A percentile compares a stretch with the other conserved stretches of the same genome.
These are phyloP conservation scores for Clarias macrocephalus DNA, from an alignment of 2,113 vertebrate species.

Conservation along the genomic window DNA sequence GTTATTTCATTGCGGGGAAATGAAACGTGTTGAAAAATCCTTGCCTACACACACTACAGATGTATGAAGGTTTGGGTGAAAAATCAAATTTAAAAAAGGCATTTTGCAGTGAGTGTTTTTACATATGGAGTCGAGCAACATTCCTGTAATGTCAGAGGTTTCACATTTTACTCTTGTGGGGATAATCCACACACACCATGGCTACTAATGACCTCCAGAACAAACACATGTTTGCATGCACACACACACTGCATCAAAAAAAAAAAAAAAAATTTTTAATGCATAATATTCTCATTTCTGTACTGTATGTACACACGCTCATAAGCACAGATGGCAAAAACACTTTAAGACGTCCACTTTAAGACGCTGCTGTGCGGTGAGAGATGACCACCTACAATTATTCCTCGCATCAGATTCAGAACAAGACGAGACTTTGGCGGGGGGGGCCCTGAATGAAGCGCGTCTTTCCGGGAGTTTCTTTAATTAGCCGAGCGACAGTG, in stretches of 20 bases:
- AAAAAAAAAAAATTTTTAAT: no score
- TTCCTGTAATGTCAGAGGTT: slow-evolving; percentile 2
- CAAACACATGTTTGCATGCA: slow-evolving; percentile 23
- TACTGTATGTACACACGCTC: neutral
- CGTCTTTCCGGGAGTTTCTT: slow-evolving; percentile 26
- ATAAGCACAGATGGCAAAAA: slow-evolving; percentile 11
- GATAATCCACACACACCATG: neutral
- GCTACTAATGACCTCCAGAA: neutral
- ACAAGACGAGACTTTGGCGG: neutral
- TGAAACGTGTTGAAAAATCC: neutral
- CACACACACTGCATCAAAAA: neutral
- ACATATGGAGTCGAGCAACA: neutral
- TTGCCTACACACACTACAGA: neutral
- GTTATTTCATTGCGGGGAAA: neutral
- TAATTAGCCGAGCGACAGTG: slow-evolving; percentile 43
- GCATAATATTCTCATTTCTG: no score
- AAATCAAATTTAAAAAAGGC: neutral
- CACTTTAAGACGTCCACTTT: slow-evolving; percentile 29
- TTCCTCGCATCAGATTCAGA: slow-evolving; percentile 29
- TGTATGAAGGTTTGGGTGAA: neutral
- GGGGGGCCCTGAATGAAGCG: slow-evolving; percentile 29
- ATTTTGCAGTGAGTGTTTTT: neutral
- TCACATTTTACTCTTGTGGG: neutral
- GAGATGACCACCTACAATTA: neutral
- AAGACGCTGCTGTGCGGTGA: neutral